Base-by-base conservation (phyloP, 2,113 vertebrate genomes). In the Heterochromis multidens region DNA sequence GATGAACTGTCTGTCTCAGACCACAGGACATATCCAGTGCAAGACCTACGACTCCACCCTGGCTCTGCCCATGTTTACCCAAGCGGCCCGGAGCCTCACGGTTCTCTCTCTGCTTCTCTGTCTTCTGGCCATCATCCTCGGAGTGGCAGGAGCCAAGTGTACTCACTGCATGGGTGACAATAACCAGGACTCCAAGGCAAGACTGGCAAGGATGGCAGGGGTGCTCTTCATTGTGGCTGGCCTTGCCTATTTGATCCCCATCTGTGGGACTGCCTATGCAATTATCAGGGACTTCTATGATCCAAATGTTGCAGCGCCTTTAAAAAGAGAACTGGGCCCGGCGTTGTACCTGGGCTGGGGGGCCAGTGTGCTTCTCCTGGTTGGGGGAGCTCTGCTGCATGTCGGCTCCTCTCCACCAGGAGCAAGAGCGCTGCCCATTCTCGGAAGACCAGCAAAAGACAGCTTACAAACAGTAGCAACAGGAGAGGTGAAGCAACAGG, bases 1-100 rank as follows among this genome's bases (percentile, higher is more conserved):
- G 97, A 98, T 97, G 97, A 96, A 94, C 90, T 98, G 97, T 10
- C 93, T 98, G 62, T 97, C 97, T 21, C 97, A 97, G 93, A 95
- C 95, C 67, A 95, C 95, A 19, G 95, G 96, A 1, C 95, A 95
- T 2, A 95, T 96, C 86, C 96, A 96, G 88, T 96, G 96, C 80
- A 97, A 97, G 84, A 95, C 95, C 57, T 97, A 97, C 1, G 97
- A 98, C 94, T 97, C 97, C 1, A 95, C 97, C 63, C 87, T 98
- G 87, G 97, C 97, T 0, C 92, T 98, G 33, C 94, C 97, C 23
- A 90, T 70, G 72, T 96, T 96, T 6, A 87, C 95, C 17, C 97
- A 98, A 89, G 95, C 94, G 0, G 96, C 97, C 43, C 95, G 97
- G 0, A 89, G 94, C 63, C 94, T 97, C 88, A 95, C 95, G 1